Base-by-base conservation (phyloP, 2,888 invertebrate genomes). In the Nineta flava region DNA sequence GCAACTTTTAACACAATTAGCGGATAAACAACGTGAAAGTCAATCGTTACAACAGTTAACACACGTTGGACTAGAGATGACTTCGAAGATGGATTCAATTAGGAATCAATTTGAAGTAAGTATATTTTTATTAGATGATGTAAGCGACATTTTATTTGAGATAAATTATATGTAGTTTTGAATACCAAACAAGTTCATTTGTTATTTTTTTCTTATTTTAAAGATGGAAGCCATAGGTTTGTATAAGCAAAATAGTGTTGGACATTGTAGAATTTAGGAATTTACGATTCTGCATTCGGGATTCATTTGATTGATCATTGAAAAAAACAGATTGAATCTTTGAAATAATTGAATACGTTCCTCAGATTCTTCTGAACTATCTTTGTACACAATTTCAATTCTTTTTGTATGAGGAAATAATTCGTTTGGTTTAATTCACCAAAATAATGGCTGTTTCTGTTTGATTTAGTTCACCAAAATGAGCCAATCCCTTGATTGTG, bases 81-180 rank as follows among this genome's bases (percentile, higher is more conserved):
- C 68, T 1, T 62, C 62, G 34, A 64, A 69, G 53, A 72, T 74
- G 67, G 69, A 69, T 50, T 65, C 63, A 17, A 61, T 73, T 51
- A 71, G 69, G 60, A 66, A 54, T 50, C 71, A 72, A 59, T 57
- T 73, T 40, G 72, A 73, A 60, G 74, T 71, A 61, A 43, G 42
- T 55, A 48, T 45, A 15, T 26, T 45, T 51, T 41, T 52, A n/a
- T 47, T 47, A 35, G 41, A 41, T 46, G 34, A 43, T 10, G 40
- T 38, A 42, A 26, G 26, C 9, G 17, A 48, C n/a, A 45, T 45
- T 44, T 15, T 13, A 46, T 15, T 2, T n/a, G 12, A 31, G n/a
- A 46, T 9, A 17, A 9, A 26, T 31, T 46, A 21, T 21, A 40
- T 4, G 16, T 17, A 9, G 5, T 16, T 13, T n/a, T n/a, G 3